Conservation (phyloP, 1,140 invertebrate species). For the Phenacoccus solenopsis region DNA sequence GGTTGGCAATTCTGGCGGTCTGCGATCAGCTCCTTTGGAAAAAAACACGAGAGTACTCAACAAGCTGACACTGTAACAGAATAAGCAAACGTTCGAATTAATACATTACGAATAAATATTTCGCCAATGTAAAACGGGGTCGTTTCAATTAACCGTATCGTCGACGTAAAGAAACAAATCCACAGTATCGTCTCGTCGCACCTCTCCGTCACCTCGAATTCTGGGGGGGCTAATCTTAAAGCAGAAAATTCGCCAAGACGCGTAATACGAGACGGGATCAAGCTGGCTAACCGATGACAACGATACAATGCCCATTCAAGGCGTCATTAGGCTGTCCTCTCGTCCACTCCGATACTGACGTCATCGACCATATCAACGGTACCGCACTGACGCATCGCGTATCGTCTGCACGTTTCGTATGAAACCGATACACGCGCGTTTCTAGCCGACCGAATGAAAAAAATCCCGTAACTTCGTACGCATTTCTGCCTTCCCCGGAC, state of each 20-base stretch:
- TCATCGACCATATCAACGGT: neutral
- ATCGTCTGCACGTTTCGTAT: too few species aligned
- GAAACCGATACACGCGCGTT: neutral
- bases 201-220: too few species aligned
- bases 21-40: neutral
- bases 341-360: neutral
- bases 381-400: neutral
- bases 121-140: too few species aligned
- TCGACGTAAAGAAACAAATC: too few species aligned
- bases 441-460: too few species aligned
- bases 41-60: neutral
- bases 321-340: neutral
- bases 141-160: neutral
- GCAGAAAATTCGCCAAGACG: neutral
- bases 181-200: too few species aligned
- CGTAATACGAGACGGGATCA: neutral
- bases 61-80: constrained; percentile 3
- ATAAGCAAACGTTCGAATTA: too few species aligned
- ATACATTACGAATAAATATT: too few species aligned
- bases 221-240: neutral
- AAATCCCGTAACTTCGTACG: too few species aligned
- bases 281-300: neutral
- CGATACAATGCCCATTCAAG: neutral
- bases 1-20: constrained; percentile 15
- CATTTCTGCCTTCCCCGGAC: too few species aligned